These are phyloP conservation scores for Euglossa dilemma DNA, from an alignment of 1,140 invertebrate genomes.

Conservation along the genomic window DNA sequence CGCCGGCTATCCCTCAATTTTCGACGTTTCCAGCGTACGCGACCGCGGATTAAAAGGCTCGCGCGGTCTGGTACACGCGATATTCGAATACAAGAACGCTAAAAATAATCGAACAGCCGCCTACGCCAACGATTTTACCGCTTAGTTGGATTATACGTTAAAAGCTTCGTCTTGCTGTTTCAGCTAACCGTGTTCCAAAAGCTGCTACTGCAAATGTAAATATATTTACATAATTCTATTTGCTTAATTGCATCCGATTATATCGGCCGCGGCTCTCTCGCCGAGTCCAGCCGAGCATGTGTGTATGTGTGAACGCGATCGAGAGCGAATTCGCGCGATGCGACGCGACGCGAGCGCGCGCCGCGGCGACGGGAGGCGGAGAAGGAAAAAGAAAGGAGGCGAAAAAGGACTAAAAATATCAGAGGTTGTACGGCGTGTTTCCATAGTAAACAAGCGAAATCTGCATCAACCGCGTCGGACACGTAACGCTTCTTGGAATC, in stretches of 20 bases:
- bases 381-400: not conserved
- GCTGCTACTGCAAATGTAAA: not conserved
- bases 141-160: conserved; percentile 3
- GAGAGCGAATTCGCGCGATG: not conserved
- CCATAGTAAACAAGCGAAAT: conserved; percentile 36
- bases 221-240: not conserved
- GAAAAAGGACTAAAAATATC: conserved; percentile 8
- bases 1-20: not conserved
- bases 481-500: conserved; percentile 34
- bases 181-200: not conserved
- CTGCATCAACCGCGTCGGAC: conserved; percentile 9
- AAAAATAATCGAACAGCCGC: conserved; percentile 24
- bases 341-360: not conserved
- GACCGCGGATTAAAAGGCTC: conserved; percentile 9
- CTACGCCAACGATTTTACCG: conserved; percentile 7
- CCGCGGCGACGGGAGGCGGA: too few species aligned
- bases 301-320: not conserved
- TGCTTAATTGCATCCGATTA: not conserved
- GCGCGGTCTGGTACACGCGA: not conserved
- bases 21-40: not conserved
- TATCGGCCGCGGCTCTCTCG: not conserved
- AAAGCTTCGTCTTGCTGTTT: not conserved
- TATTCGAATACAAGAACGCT: conserved; percentile 28
- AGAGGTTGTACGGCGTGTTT: conserved; percentile 16
- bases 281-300: not conserved